Evolutionary conservation across 2,888 invertebrate species (phyloP).

Genomic region (Stomorhina lunata): DNA sequence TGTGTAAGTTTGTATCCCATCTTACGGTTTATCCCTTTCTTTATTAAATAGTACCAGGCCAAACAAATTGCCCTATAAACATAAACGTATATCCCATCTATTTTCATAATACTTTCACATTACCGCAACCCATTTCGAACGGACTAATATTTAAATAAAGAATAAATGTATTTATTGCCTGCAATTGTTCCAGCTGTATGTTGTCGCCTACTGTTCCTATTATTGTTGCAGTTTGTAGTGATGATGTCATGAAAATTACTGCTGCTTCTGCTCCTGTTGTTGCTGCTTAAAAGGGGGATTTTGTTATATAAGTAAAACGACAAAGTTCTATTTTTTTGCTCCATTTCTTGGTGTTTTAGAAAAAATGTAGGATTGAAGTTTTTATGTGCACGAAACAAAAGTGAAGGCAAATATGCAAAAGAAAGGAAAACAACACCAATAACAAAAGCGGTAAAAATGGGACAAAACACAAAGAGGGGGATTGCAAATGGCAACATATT

Average conservation of each 20-base stretch:
- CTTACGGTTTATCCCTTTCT: too few relatives aligned
- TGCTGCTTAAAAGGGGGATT: neutral
- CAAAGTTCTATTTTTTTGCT: neutral
- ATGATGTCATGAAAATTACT: slow-evolving; percentile 1
- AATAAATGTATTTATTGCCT: slow-evolving; percentile 11
- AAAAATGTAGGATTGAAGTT: neutral
- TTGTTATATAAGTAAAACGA: slow-evolving; percentile 16
- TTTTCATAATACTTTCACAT: neutral
- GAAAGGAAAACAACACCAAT: slow-evolving; percentile 17
- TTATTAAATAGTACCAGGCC: too few relatives aligned
- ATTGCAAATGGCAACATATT: slow-evolving; percentile 66
- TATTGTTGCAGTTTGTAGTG: neutral
- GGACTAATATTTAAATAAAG: neutral
- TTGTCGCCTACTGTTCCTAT: slow-evolving; percentile 7
- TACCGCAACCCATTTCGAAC: neutral
- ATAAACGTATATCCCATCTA: neutral
- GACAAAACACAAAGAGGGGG: slow-evolving; percentile 26
- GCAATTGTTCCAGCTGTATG: slow-evolving; percentile 6
- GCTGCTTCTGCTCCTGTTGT: slow-evolving; percentile 17
- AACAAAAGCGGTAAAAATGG: slow-evolving; percentile 24
- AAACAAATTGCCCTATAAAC: neutral
- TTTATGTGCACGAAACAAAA: slow-evolving; percentile 23
- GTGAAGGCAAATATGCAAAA: slow-evolving; percentile 34
- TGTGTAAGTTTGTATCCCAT: too few relatives aligned
- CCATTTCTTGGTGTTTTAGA: neutral